Conservation (phyloP, 1,140 invertebrate genomes). For the Aphelenchoides besseyi region DNA sequence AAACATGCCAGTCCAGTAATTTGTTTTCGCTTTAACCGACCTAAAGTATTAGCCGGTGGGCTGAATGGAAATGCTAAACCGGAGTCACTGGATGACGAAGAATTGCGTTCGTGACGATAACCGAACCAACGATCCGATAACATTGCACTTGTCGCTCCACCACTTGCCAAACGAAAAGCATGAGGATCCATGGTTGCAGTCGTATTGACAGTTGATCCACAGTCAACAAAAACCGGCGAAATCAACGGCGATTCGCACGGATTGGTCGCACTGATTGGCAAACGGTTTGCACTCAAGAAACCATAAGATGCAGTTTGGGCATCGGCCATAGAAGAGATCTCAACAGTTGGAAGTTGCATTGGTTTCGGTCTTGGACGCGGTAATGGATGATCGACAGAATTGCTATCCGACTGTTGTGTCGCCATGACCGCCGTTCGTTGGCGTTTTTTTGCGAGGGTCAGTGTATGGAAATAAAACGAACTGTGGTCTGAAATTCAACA, state of each 20-base stretch:
- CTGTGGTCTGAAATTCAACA: not conserved
- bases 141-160: conserved; percentile 41
- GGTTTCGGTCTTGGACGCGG: conserved; percentile 14
- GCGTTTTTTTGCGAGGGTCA: no score
- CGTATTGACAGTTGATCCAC: not conserved
- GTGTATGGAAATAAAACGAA: no score
- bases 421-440: not conserved
- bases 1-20: conserved; percentile 9
- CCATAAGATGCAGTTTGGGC: not conserved
- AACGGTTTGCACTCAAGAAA: not conserved
- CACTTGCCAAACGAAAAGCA: conserved; percentile 30
- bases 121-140: conserved; percentile 34
- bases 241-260: conserved; percentile 11
- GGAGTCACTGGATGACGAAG: conserved; percentile 41
- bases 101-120: conserved; percentile 37
- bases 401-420: not conserved
- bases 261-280: not conserved
- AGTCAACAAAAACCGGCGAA: conserved; percentile 21
- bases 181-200: conserved; percentile 7
- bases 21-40: no score
- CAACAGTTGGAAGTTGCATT: conserved; percentile 17
- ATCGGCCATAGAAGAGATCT: not conserved
- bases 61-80: conserved; percentile 32
- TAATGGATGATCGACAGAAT: not conserved
- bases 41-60: conserved; percentile 35